Conservation (phyloP, 2,888 invertebrate genomes). For the Stenurella melanura region DNA sequence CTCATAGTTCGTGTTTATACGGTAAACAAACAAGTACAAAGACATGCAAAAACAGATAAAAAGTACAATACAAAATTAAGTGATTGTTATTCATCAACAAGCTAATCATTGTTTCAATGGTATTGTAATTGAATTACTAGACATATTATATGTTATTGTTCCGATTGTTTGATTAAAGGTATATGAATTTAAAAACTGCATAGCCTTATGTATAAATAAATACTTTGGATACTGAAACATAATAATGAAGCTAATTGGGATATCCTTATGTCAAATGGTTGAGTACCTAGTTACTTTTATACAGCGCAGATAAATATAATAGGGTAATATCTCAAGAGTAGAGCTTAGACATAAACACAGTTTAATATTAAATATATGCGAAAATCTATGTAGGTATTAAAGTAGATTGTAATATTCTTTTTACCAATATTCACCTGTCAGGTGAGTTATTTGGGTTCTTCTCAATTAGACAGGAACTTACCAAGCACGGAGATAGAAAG, state of each 20-base stretch:
- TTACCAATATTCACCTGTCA: no score
- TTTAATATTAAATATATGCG: no score
- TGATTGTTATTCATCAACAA: constrained; percentile 17
- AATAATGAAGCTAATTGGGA: background rate
- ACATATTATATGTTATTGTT: background rate
- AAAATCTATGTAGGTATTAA: no score
- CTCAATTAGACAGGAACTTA: no score
- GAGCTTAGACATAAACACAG: no score
- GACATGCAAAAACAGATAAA: background rate
- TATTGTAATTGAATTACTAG: constrained; percentile 1
- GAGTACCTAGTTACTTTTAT: no score
- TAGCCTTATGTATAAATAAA: background rate
- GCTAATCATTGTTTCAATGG: constrained; percentile 10
- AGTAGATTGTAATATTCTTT: no score
- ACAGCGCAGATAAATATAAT: no score
- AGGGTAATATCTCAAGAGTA: no score
- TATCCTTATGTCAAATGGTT: no score
- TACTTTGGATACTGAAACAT: background rate
- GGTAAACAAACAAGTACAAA: constrained; percentile 7
- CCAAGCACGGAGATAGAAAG: no score
- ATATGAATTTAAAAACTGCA: background rate
- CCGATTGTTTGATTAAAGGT: constrained; percentile 4
- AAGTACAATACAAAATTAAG: constrained; percentile 12
- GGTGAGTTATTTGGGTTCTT: no score
- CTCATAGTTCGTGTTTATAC: constrained; percentile 1